Conservation (phyloP, 1,140 invertebrate genomes). For the Acromyrmex heyeri region DNA sequence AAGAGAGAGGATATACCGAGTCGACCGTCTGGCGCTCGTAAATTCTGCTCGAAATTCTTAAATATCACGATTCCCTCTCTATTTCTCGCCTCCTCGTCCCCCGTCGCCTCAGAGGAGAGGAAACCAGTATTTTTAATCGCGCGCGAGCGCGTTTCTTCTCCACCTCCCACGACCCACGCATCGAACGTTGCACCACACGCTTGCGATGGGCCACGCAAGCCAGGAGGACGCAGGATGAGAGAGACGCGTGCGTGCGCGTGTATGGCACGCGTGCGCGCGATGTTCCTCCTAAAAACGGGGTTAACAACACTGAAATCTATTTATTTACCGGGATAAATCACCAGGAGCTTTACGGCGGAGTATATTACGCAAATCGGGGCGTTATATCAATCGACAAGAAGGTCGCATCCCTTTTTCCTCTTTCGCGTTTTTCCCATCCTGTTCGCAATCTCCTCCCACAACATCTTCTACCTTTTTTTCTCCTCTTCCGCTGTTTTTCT, state of each 20-base stretch:
- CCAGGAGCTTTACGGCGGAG: conserved; percentile 68
- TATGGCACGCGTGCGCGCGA: background rate
- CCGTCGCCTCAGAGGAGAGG: background rate
- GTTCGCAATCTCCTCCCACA: background rate
- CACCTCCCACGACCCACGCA: conserved; percentile 64
- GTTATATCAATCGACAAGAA: conserved; percentile 73
- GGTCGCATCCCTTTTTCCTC: conserved; percentile 23
- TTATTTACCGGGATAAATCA: conserved; percentile 75
- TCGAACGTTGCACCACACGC: conserved; percentile 33
- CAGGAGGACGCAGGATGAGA: conserved; percentile 32
- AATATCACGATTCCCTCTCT: conserved; percentile 68
- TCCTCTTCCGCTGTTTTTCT: background rate
- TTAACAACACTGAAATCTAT: conserved; percentile 76
- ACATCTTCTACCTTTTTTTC: background rate
- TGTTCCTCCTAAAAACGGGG: conserved; percentile 65
- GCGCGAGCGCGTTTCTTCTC: conserved; percentile 42
- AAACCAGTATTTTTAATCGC: conserved; percentile 74
- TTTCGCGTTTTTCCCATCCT: background rate
- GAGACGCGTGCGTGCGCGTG: background rate
- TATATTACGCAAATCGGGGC: conserved; percentile 75
- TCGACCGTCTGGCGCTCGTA: conserved; percentile 72
- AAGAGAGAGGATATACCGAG: conserved; percentile 9
- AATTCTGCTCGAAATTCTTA: conserved; percentile 70
- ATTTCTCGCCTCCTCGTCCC: conserved; percentile 18
- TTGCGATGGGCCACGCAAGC: conserved; percentile 36